Evolutionary conservation across 2,797 vertebrate genomes (phyloP), one percentile per base, ranked within the genome.

Genomic region (Chlorospingus flavigularis): DNA sequence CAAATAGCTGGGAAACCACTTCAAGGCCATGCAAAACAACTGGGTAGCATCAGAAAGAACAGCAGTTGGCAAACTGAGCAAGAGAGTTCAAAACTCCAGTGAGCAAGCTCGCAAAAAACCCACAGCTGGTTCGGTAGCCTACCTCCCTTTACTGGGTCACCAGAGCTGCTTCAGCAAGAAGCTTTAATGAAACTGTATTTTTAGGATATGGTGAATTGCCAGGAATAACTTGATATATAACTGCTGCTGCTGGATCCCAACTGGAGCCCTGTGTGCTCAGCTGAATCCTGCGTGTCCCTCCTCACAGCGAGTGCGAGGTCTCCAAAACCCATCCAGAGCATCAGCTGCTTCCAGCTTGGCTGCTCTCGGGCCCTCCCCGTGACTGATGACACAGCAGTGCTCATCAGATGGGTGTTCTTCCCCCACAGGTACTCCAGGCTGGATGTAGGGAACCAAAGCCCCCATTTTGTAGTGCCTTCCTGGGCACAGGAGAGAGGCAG

Each of bases 1-100:
- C 92, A 97, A 98, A 98, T 98, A 98, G 96, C 96, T 97, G 93
- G 92, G 94, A 98, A 98, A 98, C 98, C 98, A 98, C 98, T 98
- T 98, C 98, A 98, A 98, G 98, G 97, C 92, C 91, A 86, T 96
- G 90, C 92, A 92, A 97, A 97, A 97, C 96, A 98, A 98, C 97
- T 97, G 97, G 95, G 96, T 95, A 97, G 96, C 96, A 96, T 97
- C 94, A 96, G 97, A 96, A 97, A 96, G 96, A 96, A n/a, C 87
- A 96, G 91, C 97, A 94, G 90, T 87, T 97, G 97, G 97, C 97
- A 96, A 96, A 96, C 75, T 53, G 39, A 98, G 94, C 92, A 50
- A 94, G 65, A 39, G 83, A 92, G 87, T 96, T 97, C 95, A 94
- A 96, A 96, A 95, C 77, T 97, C 72, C 67, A 96, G 74, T 90